A percentile compares a stretch with the other conserved stretches of the same genome.
phyloP scores from a whole-genome alignment of 2,797 vertebrate genomes.

The Clarias platycephalus region DNA sequence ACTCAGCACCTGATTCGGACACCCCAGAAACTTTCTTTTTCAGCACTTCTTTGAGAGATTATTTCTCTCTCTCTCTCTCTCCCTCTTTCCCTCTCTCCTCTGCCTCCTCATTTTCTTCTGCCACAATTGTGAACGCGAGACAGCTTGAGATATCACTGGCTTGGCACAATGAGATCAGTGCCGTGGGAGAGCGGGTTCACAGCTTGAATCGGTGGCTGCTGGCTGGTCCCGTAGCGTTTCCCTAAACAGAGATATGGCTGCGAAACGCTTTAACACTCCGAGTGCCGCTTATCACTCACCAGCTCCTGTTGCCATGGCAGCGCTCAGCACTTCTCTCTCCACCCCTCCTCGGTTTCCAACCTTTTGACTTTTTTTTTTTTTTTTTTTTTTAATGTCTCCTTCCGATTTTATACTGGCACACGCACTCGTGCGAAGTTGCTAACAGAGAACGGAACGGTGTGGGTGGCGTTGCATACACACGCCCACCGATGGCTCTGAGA shows the following conservation, averaged over 20 bases:
- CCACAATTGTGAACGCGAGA: conserved; percentile 43
- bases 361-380: conserved; percentile 42
- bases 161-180: conserved; percentile 52
- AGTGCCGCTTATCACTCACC: conserved; percentile 56
- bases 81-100: neutral
- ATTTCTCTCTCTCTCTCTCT: neutral
- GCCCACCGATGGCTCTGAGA: conserved; percentile 40
- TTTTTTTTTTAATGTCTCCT: conserved; percentile 26
- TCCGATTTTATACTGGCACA: conserved; percentile 35
- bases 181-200: conserved; percentile 55
- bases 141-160: conserved; percentile 52
- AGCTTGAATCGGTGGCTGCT: conserved; percentile 59
- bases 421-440: conserved; percentile 26
- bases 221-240: conserved; percentile 58
- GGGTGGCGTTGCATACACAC: conserved; percentile 41
- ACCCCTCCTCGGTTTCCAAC: conserved; percentile 34
- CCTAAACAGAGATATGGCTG: conserved; percentile 62
- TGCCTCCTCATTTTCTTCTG: conserved; percentile 30
- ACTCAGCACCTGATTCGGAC: neutral
- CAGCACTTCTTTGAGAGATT: conserved; percentile 33
- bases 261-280: conserved; percentile 60
- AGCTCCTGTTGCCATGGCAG: conserved; percentile 64
- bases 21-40: conserved; percentile 44
- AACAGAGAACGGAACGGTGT: conserved; percentile 37
- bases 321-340: conserved; percentile 37